phyloP scores from a whole-genome alignment of 2,113 vertebrate species.

The Eleginops maclovinus region DNA sequence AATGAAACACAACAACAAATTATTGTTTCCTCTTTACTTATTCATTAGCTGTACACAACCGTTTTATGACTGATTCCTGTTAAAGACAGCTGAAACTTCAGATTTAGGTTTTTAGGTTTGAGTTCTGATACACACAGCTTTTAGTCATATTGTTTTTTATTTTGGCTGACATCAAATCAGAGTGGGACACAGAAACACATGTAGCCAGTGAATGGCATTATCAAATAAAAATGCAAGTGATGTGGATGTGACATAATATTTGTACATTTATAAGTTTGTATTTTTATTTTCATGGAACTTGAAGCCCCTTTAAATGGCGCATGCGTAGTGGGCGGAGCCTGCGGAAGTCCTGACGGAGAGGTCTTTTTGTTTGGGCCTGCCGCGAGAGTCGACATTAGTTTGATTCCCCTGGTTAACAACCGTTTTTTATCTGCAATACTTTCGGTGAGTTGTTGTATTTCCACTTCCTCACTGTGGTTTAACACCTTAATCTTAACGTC shows the following conservation, averaged over 20 bases:
- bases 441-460: conserved; percentile 77
- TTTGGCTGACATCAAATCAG: too few relatives aligned
- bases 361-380: conserved; percentile 80
- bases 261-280: not conserved
- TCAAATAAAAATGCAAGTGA: not conserved
- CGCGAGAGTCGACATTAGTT: conserved; percentile 52
- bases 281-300: too few relatives aligned
- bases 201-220: too few relatives aligned
- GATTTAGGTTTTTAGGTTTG: too few relatives aligned
- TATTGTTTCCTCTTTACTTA: not conserved
- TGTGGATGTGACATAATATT: not conserved
- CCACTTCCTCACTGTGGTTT: rapidly evolving
- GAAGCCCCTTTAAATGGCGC: conserved; percentile 55
- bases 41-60: not conserved
- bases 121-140: too few relatives aligned
- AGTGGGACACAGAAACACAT: too few relatives aligned
- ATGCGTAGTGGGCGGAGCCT: conserved; percentile 67
- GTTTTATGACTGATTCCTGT: too few relatives aligned
- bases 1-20: not conserved
- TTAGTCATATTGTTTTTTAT: too few relatives aligned
- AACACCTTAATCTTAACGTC: rapidly evolving
- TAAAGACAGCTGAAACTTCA: too few relatives aligned
- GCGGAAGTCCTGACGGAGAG: conserved; percentile 53
- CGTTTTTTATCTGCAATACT: conserved; percentile 86
- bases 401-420: conserved; percentile 75